Conservation (phyloP, 2,888 invertebrate species). For the Lysandra coridon region DNA sequence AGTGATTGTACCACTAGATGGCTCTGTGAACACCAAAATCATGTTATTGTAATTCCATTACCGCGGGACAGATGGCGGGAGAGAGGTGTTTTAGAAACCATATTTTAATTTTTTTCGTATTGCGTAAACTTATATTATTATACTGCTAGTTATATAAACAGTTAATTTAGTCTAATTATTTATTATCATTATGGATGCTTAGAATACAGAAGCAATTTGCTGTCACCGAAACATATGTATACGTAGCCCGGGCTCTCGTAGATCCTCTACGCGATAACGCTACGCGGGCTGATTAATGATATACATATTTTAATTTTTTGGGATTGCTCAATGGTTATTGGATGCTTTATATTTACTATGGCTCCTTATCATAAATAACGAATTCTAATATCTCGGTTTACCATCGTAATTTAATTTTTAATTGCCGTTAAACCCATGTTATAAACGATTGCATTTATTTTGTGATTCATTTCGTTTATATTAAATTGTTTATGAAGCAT, state of each 20-base stretch:
- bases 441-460: neutral
- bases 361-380: neutral
- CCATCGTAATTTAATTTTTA: neutral
- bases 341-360: neutral
- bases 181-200: no score
- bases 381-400: neutral
- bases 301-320: neutral
- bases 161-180: neutral
- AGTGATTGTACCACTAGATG: conserved; percentile 39
- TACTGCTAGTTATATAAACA: neutral
- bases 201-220: neutral
- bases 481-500: neutral
- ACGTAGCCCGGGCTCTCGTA: neutral
- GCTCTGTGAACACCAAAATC: conserved; percentile 41
- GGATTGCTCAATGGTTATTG: neutral
- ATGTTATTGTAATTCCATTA: conserved; percentile 20
- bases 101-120: neutral
- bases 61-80: conserved; percentile 33
- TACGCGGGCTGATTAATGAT: conserved; percentile 11
- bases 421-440: neutral
- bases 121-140: neutral
- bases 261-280: conserved; percentile 10
- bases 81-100: neutral
- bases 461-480: neutral
- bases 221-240: neutral